Base-by-base conservation (phyloP, 2,888 invertebrate species). In the Hipparchia sbordonii region DNA sequence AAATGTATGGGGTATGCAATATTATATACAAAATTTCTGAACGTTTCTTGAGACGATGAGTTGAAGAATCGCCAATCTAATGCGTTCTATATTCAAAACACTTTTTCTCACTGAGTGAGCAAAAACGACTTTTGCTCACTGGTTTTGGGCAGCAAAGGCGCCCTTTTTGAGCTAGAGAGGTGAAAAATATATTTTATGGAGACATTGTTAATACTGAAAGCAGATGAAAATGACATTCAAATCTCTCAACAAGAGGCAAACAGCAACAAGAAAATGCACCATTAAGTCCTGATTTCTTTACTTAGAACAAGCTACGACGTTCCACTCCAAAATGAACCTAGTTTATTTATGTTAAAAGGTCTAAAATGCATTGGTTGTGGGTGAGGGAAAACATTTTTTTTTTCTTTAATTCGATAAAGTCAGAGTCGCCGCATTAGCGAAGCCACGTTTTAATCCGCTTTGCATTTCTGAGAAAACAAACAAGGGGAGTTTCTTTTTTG, bases 401-500 rank as follows among this genome's bases (percentile, higher is more conserved):
- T 83, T 82, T 81, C 77, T 81, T 87, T 86, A 86, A 87, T 88
- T 88, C 85, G 79, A 81, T 79, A 80, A 82, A 81, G 82, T 80
- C 79, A 79, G 76, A 78, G 78, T 78, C 78, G 76, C 77, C 76
- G 85, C 86, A 90, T 91, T 90, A 88, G 85, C 86, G 88, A 87
- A 87, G 70, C 75, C 82, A 77, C 77, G 78, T 82, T 81, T 81
- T 86, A 92, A 88, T 88, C 91, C 85, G 84, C 86, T 89, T 89
- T 87, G 84, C 85, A 87, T 87, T 85, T 85, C 84, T 84, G 82
- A 81, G 82, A 82, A 86, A 86, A 88, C 85, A 88, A 85, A 81
- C 80, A 81, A 57, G 56, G 62, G 71, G 65, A 70, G 61, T 9
- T 60, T 39, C 12, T 74, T 74, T 76, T 76, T 51, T 33, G 60